Evolutionary conservation across 2,888 invertebrate genomes (phyloP), one percentile per base, ranked within the genome.

Genomic region (Ectemnius cavifrons): DNA sequence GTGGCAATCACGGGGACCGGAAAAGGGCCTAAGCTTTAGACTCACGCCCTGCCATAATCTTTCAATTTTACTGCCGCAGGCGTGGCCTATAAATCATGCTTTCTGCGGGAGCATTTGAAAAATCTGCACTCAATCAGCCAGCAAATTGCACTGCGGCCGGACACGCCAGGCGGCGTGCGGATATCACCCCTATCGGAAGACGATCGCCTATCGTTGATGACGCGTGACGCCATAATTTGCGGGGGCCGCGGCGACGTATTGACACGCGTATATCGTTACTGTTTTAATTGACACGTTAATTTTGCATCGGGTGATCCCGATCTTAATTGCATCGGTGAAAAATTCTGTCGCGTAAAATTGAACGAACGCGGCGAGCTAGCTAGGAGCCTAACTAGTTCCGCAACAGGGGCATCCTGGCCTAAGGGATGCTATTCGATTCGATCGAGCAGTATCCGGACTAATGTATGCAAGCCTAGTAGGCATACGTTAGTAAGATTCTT

Each of bases 241-340:
- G 80, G 78, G 82, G 81, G 80, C 77, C 68, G 68, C 60, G 61
- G 20, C 65, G 56, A 46, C 20, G 37, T 6, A 84, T 87, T 87
- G 88, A 88, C 88, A 84, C 85, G 85, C 86, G 83, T 88, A 86
- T 86, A 89, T 89, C 86, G 84, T 85, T 80, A 77, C 70, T 56
- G 75, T 77, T 78, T 83, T 88, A 90, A 89, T 90, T 88, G 87
- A 88, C 87, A 87, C 88, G 84, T 88, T 87, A 86, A 87, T 88
- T 86, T 85, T 77, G 81, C 80, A 80, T 78, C 72, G 75, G 70
- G 68, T 59, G 76, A 82, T 82, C 78, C 75, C 67, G 76, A 79
- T 77, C 83, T 85, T 85, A 79, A 86, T 85, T 77, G 78, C 79
- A 70, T 0, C 16, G 14, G 57, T 1, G 72, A 76, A 68, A 70